A percentile compares a stretch with the other conserved stretches of the same genome.
phyloP scores from a whole-genome alignment of 1,140 invertebrate species.

The Anastrepha obliqua region DNA sequence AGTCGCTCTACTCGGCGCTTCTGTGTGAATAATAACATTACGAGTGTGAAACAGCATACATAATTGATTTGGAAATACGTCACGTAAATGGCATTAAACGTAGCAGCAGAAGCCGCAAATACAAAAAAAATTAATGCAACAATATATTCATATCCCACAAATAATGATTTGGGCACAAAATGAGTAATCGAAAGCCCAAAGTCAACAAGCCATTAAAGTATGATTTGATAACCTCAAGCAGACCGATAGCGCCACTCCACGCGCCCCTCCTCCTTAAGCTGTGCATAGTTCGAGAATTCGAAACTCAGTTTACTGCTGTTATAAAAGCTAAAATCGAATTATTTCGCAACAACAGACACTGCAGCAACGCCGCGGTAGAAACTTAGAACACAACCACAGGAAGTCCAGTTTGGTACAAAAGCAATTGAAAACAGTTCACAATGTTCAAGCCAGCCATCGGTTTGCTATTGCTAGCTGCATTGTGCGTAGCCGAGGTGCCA shows the following conservation, averaged over 20 bases:
- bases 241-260: neutral
- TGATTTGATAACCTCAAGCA: neutral
- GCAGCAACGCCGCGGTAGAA: neutral
- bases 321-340: conserved; percentile 13
- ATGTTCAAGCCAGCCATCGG: conserved; percentile 14
- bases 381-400: neutral
- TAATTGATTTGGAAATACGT: conserved; percentile 34
- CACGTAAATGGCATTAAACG: conserved; percentile 29
- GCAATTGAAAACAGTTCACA: neutral
- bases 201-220: neutral
- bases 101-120: neutral
- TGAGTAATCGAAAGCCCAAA: neutral
- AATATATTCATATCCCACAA: neutral
- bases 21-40: conserved; percentile 27
- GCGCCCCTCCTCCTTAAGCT: neutral
- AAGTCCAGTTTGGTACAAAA: neutral
- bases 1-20: neutral
- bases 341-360: neutral
- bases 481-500: conserved; percentile 16
- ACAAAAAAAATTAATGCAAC: neutral
- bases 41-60: conserved; percentile 11
- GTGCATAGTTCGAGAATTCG: neutral
- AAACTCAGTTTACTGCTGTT: neutral
- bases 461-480: neutral
- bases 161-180: neutral